Evolutionary conservation across 2,888 invertebrate genomes (phyloP), one percentile per base, ranked within the genome.

Genomic region (Trachelus iudaicus): DNA sequence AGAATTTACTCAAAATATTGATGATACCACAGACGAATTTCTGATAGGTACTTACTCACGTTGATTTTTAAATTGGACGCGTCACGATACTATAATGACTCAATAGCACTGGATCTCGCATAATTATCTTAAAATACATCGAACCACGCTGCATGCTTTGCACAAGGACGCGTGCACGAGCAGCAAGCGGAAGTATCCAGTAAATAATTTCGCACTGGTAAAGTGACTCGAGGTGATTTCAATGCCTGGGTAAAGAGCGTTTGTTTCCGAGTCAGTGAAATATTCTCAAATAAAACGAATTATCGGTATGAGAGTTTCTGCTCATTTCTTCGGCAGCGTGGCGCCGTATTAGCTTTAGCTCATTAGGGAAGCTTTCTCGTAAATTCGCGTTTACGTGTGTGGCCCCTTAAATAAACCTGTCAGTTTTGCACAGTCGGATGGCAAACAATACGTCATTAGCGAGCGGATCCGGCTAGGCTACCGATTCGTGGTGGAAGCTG

Each of bases 401-500:
- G 71, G 75, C 40, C 73, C 69, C 76, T 76, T 80, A 83, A 83
- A 85, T 82, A 84, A 83, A 81, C 77, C 80, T 80, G 81, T 79
- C 80, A 81, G 80, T 81, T 82, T 80, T 81, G 79, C 80, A 77
- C 75, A 78, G 81, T 79, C 79, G 77, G 76, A 81, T 76, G 78
- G 79, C 78, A 81, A 80, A 81, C 83, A 80, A 83, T 80, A 81
- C 83, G 76, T 85, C 84, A 83, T 86, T 85, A 84, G 83, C 75
- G 73, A 69, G n/a, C 71, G 31, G 71, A 31, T 23, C 56, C 56
- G 56, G 56, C 56, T 56, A 31, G 71, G 71, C 71, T 71, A 23
- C 71, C 71, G 71, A 71, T 31, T 71, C 71, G 33, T 30, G 71
- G 71, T 34, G 71, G 71, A 31, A 34, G 71, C 71, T 71, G 71